phyloP scores from a whole-genome alignment of 2,113 vertebrate genomes.

The Chloropsis hardwickii region DNA sequence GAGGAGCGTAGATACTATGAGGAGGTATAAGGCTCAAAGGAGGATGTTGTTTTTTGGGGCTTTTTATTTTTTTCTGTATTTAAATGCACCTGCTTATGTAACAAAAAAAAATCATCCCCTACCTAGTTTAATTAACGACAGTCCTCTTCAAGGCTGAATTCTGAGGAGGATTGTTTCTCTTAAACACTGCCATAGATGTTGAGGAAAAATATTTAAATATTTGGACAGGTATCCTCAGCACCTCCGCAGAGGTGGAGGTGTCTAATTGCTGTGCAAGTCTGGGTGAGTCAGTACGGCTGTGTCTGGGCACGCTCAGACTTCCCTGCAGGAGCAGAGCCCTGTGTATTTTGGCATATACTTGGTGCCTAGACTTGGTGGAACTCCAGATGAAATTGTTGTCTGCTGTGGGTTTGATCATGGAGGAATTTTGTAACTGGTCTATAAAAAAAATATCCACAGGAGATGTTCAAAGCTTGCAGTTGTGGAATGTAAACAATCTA shows the following conservation, averaged over 20 bases:
- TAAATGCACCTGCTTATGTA: background rate
- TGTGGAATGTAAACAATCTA: background rate
- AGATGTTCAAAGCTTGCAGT: background rate
- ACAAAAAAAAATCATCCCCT: background rate
- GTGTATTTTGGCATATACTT: background rate
- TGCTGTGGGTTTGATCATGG: background rate
- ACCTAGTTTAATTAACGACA: background rate
- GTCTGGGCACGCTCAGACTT: background rate
- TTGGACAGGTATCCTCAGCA: background rate
- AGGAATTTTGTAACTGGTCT: background rate
- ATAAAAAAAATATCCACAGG: background rate
- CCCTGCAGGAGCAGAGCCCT: background rate
- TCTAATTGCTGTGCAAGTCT: background rate
- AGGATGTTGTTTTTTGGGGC: background rate
- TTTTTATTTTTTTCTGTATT: background rate
- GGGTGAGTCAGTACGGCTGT: background rate
- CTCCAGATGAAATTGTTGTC: background rate
- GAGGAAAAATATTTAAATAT: background rate
- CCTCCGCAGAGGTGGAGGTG: background rate
- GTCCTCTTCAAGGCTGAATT: background rate
- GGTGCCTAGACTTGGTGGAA: background rate
- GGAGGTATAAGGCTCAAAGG: conserved; percentile 78
- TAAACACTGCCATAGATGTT: background rate
- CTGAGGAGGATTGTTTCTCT: background rate
- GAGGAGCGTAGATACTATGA: conserved; percentile 93